Evolutionary conservation across 2,888 invertebrate species (phyloP), one percentile per base, ranked within the genome.

Genomic region (Heliconius ethilla): DNA sequence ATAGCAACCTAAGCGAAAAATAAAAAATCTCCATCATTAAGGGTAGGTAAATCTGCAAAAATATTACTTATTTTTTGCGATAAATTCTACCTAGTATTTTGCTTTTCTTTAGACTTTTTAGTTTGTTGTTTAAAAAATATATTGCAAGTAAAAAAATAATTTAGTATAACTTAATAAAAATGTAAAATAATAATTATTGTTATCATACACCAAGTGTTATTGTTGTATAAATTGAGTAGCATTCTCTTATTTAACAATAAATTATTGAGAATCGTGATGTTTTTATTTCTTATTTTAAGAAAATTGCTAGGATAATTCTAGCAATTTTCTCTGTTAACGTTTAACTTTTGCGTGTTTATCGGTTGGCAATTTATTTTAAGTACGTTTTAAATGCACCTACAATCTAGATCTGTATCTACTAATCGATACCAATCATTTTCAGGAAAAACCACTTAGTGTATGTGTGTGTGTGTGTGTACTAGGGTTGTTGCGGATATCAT

Each of bases 341-440:
- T 70, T 70, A 63, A n/a, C 27, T 76, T 70, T 73, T 27, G 76
- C 76, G 72, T 77, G 76, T 67, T 73, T 73, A 66, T 65, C 66
- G 66, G 65, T n/a, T 65, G 40, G 65, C 27, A 51, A 77, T 77
- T 77, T 66, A 45, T 63, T 72, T 11, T 77, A 77, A 66, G 15
- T 74, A 25, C 65, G 66, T 65, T 55, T 72, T 77, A 72, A 73
- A 65, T 72, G 70, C 37, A 37, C 66, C 67, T 62, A 40, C 55
- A 67, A 69, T 74, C 62, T 69, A 69, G 70, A 75, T 63, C 27
- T 4, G 5, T 74, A 74, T 77, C 67, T 45, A 74, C 59, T 77
- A 74, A 77, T 77, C 73, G 45, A 74, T 33, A 25, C 69, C 33
- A 70, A 70, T 75, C 15, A 69, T 67, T 29, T 75, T 69, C 40